Conservation (phyloP, 2,113 vertebrate species). For the Globicephala melas region DNA sequence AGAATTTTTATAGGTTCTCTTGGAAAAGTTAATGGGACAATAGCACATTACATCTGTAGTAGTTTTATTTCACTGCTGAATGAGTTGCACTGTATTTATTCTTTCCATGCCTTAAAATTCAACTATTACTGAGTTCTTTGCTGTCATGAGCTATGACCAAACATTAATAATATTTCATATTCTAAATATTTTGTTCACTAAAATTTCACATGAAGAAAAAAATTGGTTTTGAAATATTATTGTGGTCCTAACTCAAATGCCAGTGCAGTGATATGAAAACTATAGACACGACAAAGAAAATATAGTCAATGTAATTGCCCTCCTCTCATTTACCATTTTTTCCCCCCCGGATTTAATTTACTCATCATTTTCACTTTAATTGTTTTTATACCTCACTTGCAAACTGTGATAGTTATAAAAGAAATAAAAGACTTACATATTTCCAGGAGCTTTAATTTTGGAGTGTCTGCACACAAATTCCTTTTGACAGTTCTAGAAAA, state of each 20-base stretch:
- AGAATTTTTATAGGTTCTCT: constrained; percentile 35
- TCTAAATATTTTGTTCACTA: constrained; percentile 28
- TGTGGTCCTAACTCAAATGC: not conserved
- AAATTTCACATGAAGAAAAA: not conserved
- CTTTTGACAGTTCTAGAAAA: not conserved
- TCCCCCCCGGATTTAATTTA: not conserved
- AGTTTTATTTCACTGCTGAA: constrained; percentile 45
- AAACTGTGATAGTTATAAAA: not conserved
- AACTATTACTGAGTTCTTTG: not conserved
- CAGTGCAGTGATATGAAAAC: not conserved
- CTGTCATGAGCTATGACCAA: not conserved
- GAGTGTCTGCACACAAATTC: not conserved
- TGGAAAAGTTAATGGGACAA: constrained; percentile 47
- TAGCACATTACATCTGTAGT: not conserved
- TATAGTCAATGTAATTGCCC: not conserved
- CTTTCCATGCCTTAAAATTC: not conserved
- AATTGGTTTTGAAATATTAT: constrained; percentile 17
- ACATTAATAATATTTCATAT: not conserved
- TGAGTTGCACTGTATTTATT: constrained; percentile 30
- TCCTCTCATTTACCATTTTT: constrained; percentile 35
- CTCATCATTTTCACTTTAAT: constrained; percentile 30
- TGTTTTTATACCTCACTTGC: constrained; percentile 37
- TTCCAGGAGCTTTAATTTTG: not conserved
- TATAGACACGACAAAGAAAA: constrained; percentile 27
- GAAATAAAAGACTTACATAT: constrained; percentile 5